Evolutionary conservation across 2,888 invertebrate species (phyloP), one percentile per base, ranked within the genome.

Genomic region (Seira ritae): DNA sequence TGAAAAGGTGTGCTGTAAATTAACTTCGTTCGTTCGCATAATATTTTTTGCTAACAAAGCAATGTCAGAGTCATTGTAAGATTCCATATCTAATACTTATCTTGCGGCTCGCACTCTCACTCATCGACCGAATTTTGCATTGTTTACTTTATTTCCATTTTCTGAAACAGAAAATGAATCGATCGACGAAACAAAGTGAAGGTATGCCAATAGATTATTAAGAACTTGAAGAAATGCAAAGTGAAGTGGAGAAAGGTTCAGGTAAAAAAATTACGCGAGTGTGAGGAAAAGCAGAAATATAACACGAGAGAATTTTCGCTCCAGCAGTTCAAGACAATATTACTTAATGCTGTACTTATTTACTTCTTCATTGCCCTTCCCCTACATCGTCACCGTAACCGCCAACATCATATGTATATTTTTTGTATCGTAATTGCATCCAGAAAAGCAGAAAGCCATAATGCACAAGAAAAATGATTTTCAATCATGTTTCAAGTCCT

Each of bases 151-250:
- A 78, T 78, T 69, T 70, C 70, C 70, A 78, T 78, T 78, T 71
- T 46, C 50, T 15, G 20, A 70, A 68, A 70, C 15, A 17, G 55
- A 76, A 69, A 50, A 22, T 24, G 71, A 78, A 78, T 71, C 71
- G 71, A 78, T 78, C 71, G 78, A 60, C 23, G 66, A 62, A 74
- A 50, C 17, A 73, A 65, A 73, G 42, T 17, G 24, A 68, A 17
- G 17, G 2, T 72, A 55, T 24, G 31, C 65, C 71, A 69, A 71
- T 78, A 71, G 78, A 78, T 78, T 78, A 70, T n/a, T n/a, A 66
- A 12, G 23, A 71, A 60, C 42, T 20, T 20, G 55, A 22, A 66
- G 50, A 42, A 68, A 12, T 12, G 65, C 3, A 12, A 12, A 22
- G 17, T 17, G 12, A 65, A 71, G 55, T 22, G 15, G 50, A 46